Evolutionary conservation across 2,888 invertebrate genomes (phyloP).

Genomic region (Philonicus albiceps): DNA sequence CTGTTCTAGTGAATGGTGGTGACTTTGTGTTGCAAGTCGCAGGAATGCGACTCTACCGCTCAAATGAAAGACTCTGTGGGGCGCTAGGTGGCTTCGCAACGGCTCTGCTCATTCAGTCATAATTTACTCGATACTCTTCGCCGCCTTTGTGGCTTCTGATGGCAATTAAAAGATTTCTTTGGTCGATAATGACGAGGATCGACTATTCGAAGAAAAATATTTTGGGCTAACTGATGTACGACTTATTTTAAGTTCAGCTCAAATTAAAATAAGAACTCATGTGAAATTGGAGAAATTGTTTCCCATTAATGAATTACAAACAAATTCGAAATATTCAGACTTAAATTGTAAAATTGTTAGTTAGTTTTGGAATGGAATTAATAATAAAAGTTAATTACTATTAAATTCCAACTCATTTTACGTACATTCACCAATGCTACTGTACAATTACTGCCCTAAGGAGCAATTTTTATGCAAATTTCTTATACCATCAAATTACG

Average conservation of each 20-base stretch:
- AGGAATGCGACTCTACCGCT: not conserved
- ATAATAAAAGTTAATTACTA: too few relatives aligned
- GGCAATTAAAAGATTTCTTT: not conserved
- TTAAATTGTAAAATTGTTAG: too few relatives aligned
- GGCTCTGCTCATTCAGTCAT: not conserved
- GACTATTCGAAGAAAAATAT: not conserved
- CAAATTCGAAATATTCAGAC: too few relatives aligned
- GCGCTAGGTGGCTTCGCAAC: not conserved
- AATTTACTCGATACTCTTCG: not conserved
- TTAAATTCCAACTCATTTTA: too few relatives aligned
- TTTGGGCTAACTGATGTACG: not conserved
- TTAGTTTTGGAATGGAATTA: too few relatives aligned
- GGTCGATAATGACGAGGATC: not conserved
- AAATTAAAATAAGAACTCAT: too few relatives aligned
- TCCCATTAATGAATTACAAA: too few relatives aligned
- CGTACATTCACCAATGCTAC: not conserved
- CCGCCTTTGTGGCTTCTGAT: not conserved
- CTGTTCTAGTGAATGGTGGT: not conserved
- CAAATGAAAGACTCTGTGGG: not conserved
- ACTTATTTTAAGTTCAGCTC: not conserved
- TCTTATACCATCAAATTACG: not conserved
- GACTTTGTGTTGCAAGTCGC: not conserved
- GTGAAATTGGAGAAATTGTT: too few relatives aligned
- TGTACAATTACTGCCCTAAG: not conserved
- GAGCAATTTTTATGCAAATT: not conserved